A percentile compares a stretch with the other conserved stretches of the same genome.
Conservation (phyloP, 2,888 invertebrate genomes). For the Sipha maydis region DNA sequence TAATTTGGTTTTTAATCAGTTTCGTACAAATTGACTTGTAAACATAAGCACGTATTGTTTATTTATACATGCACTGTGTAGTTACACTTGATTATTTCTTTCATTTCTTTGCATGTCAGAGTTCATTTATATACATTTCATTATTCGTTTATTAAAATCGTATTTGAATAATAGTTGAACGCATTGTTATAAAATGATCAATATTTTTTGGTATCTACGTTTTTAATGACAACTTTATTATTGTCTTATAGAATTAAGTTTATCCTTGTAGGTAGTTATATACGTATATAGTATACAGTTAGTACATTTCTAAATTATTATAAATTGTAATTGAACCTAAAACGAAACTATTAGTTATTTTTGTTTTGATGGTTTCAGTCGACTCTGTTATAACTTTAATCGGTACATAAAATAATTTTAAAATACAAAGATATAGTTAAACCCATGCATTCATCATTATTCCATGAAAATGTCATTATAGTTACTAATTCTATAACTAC, state of each 20-base stretch:
- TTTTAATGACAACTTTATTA: not conserved
- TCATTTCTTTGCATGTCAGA: slow-evolving; percentile 5
- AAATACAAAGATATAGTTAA: not conserved
- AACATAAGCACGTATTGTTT: not conserved
- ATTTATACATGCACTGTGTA: not conserved
- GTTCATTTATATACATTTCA: not conserved
- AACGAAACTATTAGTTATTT: not conserved
- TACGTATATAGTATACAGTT: not conserved
- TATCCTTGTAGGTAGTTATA: too few relatives aligned
- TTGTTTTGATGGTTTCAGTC: not conserved
- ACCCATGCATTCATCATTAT: not conserved
- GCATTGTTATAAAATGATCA: slow-evolving; percentile 1
- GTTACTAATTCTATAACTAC: not conserved
- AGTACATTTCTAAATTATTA: not conserved
- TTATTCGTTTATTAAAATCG: slow-evolving; percentile 22
- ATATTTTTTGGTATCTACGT: slow-evolving; percentile 3
- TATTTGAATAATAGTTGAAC: slow-evolving; percentile 16
- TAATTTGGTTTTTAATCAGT: not conserved
- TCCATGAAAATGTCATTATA: not conserved
- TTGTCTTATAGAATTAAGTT: not conserved
- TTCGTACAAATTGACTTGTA: slow-evolving; percentile 11
- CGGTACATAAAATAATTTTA: not conserved
- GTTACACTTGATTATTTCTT: not conserved
- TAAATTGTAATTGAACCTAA: not conserved
- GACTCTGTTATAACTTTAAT: not conserved